phyloP scores from a whole-genome alignment of 2,113 vertebrate genomes.

The Myrmecobius fasciatus region DNA sequence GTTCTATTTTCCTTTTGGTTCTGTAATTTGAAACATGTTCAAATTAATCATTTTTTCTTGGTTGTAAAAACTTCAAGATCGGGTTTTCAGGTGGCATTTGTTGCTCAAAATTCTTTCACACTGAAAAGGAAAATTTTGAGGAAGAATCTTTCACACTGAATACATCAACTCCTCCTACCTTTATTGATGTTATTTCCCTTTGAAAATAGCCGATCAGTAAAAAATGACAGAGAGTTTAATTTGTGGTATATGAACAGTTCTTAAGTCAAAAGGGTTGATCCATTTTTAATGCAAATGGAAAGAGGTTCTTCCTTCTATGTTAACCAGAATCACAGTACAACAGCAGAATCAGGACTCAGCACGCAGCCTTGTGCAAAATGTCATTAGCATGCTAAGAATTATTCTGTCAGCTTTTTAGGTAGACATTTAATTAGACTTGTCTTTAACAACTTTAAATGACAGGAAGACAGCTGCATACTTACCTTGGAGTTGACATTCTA shows the following conservation, averaged over 20 bases:
- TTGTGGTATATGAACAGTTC: constrained; percentile 44
- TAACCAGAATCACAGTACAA: constrained; percentile 23
- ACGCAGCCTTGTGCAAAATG: constrained; percentile 55
- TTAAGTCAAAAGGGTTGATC: constrained; percentile 48
- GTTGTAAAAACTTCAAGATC: constrained; percentile 40
- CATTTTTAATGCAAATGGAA: constrained; percentile 49
- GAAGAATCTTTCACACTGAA: constrained; percentile 20
- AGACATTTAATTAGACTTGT: constrained; percentile 77
- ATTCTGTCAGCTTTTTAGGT: constrained; percentile 66
- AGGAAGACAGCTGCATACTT: constrained; percentile 73
- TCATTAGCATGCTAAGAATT: constrained; percentile 67
- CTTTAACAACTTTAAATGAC: constrained; percentile 69
- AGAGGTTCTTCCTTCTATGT: neutral
- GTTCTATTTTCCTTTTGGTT: neutral
- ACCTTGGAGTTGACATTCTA: constrained; percentile 72
- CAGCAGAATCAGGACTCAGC: constrained; percentile 11
- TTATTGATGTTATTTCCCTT: constrained; percentile 39
- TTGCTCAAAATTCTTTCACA: constrained; percentile 48
- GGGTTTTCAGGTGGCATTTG: neutral
- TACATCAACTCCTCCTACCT: neutral
- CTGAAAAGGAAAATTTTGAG: neutral
- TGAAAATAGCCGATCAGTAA: constrained; percentile 50
- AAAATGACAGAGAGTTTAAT: constrained; percentile 55
- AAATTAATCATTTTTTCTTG: constrained; percentile 16
- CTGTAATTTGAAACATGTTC: constrained; percentile 25